These are phyloP conservation scores for Andrena praecox DNA, from an alignment of 2,888 invertebrate species.

Conservation along the genomic window DNA sequence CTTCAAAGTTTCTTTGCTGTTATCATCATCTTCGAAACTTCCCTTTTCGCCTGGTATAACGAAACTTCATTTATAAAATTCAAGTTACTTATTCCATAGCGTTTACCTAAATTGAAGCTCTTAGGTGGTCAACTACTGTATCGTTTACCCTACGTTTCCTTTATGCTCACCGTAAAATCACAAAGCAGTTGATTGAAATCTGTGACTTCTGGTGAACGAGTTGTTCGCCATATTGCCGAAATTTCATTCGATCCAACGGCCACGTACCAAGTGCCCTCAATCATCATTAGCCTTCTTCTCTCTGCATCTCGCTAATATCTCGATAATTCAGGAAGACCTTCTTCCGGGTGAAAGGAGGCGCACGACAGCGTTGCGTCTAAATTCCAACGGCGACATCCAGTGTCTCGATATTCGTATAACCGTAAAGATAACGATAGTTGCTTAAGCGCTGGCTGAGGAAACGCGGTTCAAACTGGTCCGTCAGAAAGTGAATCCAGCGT, in stretches of 20 bases:
- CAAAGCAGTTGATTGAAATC: neutral
- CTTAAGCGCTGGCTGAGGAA: slow-evolving; percentile 4
- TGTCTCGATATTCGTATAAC: slow-evolving; percentile 30
- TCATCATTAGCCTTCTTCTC: slow-evolving; percentile 7
- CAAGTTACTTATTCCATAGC: no score
- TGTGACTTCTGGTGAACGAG: neutral
- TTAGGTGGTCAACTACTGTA: no score
- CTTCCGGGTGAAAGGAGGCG: neutral
- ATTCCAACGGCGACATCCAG: neutral
- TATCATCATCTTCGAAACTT: no score
- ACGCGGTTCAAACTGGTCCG: slow-evolving; percentile 16
- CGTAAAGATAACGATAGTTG: slow-evolving; percentile 33
- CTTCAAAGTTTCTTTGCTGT: no score
- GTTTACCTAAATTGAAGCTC: no score
- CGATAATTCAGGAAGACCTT: neutral
- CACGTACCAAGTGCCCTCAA: neutral
- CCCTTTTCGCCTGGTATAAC: no score
- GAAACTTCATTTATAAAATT: no score
- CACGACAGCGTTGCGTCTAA: neutral
- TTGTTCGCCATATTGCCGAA: neutral
- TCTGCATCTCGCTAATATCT: neutral
- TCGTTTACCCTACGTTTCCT: no score
- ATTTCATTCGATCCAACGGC: neutral
- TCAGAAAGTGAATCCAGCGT: slow-evolving; percentile 5
- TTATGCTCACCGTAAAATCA: neutral